These are phyloP conservation scores for Martes martes DNA, from an alignment of 2,113 vertebrate species.

Conservation along the genomic window DNA sequence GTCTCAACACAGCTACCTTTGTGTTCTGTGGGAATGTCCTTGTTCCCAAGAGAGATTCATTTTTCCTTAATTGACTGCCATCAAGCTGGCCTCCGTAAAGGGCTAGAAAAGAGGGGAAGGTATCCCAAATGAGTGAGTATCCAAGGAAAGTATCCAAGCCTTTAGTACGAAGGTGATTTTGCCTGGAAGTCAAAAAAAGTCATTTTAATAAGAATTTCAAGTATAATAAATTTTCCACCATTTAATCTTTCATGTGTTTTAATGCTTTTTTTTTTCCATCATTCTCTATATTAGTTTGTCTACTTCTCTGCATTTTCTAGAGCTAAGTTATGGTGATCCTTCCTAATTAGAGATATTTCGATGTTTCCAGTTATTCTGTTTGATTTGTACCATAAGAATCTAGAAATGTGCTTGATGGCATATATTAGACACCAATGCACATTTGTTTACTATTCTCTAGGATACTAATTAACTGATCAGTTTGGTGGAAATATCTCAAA, in stretches of 20 bases:
- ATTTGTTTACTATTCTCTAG: neutral
- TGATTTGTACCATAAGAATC: neutral
- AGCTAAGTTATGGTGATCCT: neutral
- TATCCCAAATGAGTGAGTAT: neutral
- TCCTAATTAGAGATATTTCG: slow-evolving; percentile 7
- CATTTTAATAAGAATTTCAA: neutral
- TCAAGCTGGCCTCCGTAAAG: neutral
- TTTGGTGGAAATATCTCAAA: neutral
- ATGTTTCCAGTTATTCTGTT: neutral
- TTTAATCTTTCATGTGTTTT: neutral
- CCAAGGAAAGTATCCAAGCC: neutral
- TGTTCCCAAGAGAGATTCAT: neutral
- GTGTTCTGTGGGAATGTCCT: neutral
- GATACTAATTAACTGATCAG: neutral
- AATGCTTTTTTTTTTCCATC: neutral
- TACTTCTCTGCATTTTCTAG: neutral
- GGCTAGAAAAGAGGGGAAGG: neutral
- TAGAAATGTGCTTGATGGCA: neutral
- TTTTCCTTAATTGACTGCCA: neutral
- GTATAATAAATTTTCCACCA: neutral
- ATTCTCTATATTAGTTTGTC: neutral
- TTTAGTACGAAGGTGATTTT: neutral
- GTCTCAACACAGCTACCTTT: neutral
- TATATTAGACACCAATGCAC: neutral
- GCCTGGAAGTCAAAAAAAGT: neutral